Percentiles rank a stretch among this genome's conserved stretches.
phyloP scores from a whole-genome alignment of 2,888 invertebrate species.

The Seladonia tumulorum region DNA sequence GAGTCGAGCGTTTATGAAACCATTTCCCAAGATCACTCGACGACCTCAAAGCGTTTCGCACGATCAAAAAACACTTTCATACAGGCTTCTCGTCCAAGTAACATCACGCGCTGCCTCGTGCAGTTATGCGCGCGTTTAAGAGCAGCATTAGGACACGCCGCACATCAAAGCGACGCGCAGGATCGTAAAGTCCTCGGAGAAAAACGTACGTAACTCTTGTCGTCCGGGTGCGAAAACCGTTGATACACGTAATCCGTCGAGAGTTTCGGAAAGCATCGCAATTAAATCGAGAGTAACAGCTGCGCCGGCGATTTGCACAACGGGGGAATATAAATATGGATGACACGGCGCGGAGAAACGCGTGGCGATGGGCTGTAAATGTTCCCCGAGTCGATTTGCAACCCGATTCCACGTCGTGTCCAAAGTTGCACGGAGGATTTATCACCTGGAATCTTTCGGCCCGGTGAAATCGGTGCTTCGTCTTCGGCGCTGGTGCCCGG shows the following conservation, averaged over 20 bases:
- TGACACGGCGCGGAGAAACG: constrained; percentile 13
- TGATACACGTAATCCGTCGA: constrained; percentile 2
- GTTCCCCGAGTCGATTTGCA: constrained; percentile 31
- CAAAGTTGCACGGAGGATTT: constrained; percentile 36
- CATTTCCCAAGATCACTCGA: too few species aligned
- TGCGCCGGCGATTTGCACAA: constrained; percentile 3
- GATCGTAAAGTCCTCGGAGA: neutral
- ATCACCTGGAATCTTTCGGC: constrained; percentile 29
- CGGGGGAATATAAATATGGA: constrained; percentile 26
- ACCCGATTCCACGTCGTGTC: neutral
- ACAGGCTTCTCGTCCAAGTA: neutral
- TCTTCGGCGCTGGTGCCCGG: neutral
- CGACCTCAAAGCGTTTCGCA: too few species aligned
- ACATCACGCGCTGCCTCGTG: neutral
- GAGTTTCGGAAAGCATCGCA: neutral
- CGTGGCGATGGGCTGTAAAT: constrained; percentile 6
- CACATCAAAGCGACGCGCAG: neutral
- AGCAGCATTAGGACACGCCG: neutral
- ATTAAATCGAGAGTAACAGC: constrained; percentile 14
- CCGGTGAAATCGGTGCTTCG: constrained; percentile 50
- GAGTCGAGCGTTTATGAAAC: too few species aligned
- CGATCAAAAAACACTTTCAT: neutral
- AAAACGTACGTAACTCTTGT: neutral
- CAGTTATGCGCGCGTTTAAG: neutral
- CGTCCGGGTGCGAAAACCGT: neutral